These are phyloP conservation scores for Umimayanthus kanabou DNA, from an alignment of 92 coral and sea anemone genomes.

Conservation along the genomic window DNA sequence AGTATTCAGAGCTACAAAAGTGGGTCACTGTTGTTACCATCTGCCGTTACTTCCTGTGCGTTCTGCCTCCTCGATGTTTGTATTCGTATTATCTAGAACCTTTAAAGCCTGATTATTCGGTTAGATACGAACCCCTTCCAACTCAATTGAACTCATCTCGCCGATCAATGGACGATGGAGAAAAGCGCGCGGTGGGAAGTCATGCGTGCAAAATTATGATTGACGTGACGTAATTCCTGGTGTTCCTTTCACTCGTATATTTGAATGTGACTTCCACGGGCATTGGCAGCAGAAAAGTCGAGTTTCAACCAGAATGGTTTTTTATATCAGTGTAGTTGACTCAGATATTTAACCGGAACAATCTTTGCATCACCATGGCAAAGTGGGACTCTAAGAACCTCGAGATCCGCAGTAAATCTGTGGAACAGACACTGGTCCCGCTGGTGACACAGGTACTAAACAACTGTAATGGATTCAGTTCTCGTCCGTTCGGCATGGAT, in stretches of 20 bases:
- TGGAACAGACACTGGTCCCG: conserved; percentile 96
- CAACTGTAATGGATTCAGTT: conserved; percentile 9
- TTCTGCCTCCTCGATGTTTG: neutral
- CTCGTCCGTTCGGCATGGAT: conserved; percentile 23
- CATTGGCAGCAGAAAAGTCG: neutral
- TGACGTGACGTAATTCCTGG: conserved; percentile 57
- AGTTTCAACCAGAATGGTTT: conserved; percentile 19
- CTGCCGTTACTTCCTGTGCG: neutral
- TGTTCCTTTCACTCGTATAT: conserved; percentile 33
- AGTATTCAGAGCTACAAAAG: too few species aligned
- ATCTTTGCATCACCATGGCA: conserved; percentile 58
- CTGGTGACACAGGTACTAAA: conserved; percentile 83
- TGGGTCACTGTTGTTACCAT: too few species aligned
- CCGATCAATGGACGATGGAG: conserved; percentile 27
- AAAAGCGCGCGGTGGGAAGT: conserved; percentile 56
- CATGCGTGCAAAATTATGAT: conserved; percentile 73
- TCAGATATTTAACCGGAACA: conserved; percentile 24
- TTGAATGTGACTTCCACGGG: conserved; percentile 8
- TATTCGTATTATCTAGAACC: neutral
- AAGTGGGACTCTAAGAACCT: conserved; percentile 87
- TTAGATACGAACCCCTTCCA: neutral
- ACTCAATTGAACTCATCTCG: neutral
- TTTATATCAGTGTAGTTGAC: neutral
- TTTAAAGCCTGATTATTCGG: neutral
- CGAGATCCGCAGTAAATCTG: conserved; percentile 96